phyloP scores from a whole-genome alignment of 2,888 invertebrate species.

The Euphydryas editha region DNA sequence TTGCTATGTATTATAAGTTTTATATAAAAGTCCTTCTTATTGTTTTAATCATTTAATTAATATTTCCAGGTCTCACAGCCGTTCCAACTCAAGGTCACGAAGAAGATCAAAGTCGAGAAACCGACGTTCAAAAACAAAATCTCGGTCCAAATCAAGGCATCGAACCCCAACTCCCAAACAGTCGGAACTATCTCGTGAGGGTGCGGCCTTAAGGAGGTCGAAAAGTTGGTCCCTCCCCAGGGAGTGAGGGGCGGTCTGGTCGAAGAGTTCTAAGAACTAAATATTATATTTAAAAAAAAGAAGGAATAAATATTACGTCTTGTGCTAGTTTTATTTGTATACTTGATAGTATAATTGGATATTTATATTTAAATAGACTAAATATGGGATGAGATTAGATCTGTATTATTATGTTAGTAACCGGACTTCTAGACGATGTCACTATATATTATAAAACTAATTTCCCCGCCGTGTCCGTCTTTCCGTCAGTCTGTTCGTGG shows the following conservation, averaged over 20 bases:
- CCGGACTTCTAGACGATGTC: too few species aligned
- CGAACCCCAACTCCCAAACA: constrained; percentile 36
- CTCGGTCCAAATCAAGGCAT: constrained; percentile 54
- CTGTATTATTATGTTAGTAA: too few species aligned
- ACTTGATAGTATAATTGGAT: too few species aligned
- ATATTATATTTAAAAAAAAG: constrained; percentile 6
- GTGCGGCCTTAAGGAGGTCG: constrained; percentile 65
- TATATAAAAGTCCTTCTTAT: neutral
- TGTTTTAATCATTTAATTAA: neutral
- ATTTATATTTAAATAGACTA: too few species aligned
- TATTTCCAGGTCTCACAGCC: constrained; percentile 61
- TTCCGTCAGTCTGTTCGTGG: too few species aligned
- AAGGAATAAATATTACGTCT: constrained; percentile 26
- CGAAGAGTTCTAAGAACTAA: constrained; percentile 68
- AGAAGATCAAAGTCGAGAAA: constrained; percentile 55
- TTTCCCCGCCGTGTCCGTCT: too few species aligned
- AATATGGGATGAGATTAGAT: too few species aligned
- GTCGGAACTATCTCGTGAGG: constrained; percentile 22
- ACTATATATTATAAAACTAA: too few species aligned
- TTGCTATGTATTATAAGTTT: too few species aligned
- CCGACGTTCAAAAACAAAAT: constrained; percentile 48
- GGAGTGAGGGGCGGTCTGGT: constrained; percentile 78
- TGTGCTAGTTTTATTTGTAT: constrained; percentile 28
- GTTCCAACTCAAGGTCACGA: constrained; percentile 63
- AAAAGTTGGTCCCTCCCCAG: constrained; percentile 55